phyloP scores from a whole-genome alignment of 2,113 vertebrate species.

The Poecile atricapillus region DNA sequence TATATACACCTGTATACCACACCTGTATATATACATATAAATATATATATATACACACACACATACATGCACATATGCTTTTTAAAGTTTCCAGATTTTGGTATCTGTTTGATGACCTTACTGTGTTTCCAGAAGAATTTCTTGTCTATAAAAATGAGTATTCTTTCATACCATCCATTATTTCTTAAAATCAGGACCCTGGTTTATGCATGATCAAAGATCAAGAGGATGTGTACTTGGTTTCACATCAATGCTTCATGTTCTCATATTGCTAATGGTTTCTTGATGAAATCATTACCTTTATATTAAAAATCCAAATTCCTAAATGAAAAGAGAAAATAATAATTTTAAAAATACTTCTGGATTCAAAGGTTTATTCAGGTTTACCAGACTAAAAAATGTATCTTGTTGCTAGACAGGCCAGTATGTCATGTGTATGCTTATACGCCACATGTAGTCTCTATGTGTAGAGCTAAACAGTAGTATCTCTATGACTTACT shows the following conservation, averaged over 20 bases:
- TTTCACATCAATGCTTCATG: constrained; percentile 41
- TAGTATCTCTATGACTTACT: constrained; percentile 57
- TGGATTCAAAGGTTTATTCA: constrained; percentile 69
- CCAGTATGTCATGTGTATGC: constrained; percentile 58
- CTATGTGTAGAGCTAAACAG: constrained; percentile 61
- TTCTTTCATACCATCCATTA: constrained; percentile 31
- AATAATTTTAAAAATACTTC: constrained; percentile 55
- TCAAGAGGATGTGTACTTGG: too few relatives aligned
- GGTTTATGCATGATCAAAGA: constrained; percentile 26
- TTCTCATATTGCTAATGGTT: neutral
- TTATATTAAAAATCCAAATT: constrained; percentile 6
- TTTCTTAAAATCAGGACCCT: constrained; percentile 49
- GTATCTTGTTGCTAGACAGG: constrained; percentile 53
- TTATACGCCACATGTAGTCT: constrained; percentile 59
- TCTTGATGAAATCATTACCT: neutral
- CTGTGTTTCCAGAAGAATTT: constrained; percentile 70
- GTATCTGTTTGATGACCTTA: constrained; percentile 41
- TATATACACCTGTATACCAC: neutral
- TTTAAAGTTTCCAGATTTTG: constrained; percentile 13
- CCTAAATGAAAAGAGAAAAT: neutral
- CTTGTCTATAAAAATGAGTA: constrained; percentile 37
- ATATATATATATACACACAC: neutral
- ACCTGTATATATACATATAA: neutral
- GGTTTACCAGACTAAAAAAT: constrained; percentile 61
- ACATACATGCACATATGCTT: neutral